Percentiles rank a stretch among this genome's conserved stretches.
Evolutionary conservation across 1,140 invertebrate genomes (phyloP).

Genomic region (Sarcophaga peregrina): DNA sequence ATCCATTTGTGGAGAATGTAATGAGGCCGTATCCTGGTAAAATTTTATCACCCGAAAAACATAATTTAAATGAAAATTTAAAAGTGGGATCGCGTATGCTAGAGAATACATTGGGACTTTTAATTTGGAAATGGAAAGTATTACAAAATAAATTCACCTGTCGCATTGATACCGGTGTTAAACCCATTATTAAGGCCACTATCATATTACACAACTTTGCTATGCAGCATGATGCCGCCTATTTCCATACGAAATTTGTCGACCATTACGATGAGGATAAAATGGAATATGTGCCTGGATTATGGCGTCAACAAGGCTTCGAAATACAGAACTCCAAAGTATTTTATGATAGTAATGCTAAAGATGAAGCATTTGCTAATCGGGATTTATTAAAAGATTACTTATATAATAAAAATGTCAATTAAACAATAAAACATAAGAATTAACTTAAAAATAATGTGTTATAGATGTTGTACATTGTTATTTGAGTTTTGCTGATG

Average conservation of each 20-base stretch:
- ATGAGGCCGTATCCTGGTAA: constrained; percentile 32
- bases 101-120: constrained; percentile 10
- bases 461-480: constrained; percentile 28
- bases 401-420: constrained; percentile 26
- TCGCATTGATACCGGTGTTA: neutral
- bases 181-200: neutral
- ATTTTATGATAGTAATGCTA: constrained; percentile 18
- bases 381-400: constrained; percentile 37
- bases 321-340: neutral
- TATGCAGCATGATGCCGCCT: neutral
- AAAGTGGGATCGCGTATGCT: neutral
- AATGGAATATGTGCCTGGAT: neutral
- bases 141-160: constrained; percentile 16
- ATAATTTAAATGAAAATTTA: constrained; percentile 4
- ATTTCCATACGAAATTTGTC: neutral
- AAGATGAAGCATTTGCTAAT: constrained; percentile 13
- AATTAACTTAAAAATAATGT: constrained; percentile 2
- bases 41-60: constrained; percentile 13
- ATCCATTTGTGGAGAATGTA: constrained; percentile 2
- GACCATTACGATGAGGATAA: constrained; percentile 9
- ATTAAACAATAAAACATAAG: constrained; percentile 27
- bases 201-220: constrained; percentile 26
- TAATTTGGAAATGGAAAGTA: constrained; percentile 25
- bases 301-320: constrained; percentile 11
- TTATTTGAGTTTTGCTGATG: neutral